Conservation (phyloP, 2,113 vertebrate species). For the Trinectes maculatus region DNA sequence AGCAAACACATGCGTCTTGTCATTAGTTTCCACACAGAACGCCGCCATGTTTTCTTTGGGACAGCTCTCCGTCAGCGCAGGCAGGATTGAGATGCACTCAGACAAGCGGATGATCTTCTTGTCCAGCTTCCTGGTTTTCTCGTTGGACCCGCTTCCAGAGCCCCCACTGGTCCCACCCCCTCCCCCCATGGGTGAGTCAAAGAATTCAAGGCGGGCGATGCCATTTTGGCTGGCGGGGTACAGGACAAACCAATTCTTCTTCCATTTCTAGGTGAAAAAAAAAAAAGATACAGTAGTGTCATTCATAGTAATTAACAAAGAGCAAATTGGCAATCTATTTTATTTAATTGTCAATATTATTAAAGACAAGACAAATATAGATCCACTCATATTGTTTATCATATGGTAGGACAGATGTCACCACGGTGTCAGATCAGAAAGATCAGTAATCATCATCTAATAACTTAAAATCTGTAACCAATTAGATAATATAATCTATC, state of each 20-base stretch:
- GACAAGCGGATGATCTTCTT: conserved; percentile 94
- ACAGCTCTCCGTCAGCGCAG: conserved; percentile 83
- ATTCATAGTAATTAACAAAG: too few relatives aligned
- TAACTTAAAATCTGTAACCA: too few relatives aligned
- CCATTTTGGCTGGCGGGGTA: conserved; percentile 93
- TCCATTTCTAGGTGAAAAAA: conserved; percentile 87
- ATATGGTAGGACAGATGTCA: too few relatives aligned
- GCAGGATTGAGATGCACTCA: conserved; percentile 92
- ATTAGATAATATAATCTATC: too few relatives aligned
- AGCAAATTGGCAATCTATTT: too few relatives aligned
- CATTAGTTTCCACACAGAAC: conserved; percentile 94
- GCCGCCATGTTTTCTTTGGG: conserved; percentile 88
- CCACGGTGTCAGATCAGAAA: too few relatives aligned
- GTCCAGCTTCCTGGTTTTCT: conserved; percentile 88
- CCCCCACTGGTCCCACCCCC: conserved; percentile 73
- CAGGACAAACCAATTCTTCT: conserved; percentile 93
- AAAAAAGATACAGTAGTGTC: not conserved
- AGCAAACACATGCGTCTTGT: conserved; percentile 89
- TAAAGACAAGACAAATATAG: too few relatives aligned
- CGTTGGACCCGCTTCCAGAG: conserved; percentile 80
- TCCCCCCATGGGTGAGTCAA: conserved; percentile 78
- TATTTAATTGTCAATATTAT: too few relatives aligned
- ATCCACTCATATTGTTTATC: too few relatives aligned
- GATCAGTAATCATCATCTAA: too few relatives aligned
- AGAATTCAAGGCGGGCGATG: conserved; percentile 95